Base-by-base conservation (phyloP, 2,888 invertebrate genomes). In the Galerucella nymphaeae region DNA sequence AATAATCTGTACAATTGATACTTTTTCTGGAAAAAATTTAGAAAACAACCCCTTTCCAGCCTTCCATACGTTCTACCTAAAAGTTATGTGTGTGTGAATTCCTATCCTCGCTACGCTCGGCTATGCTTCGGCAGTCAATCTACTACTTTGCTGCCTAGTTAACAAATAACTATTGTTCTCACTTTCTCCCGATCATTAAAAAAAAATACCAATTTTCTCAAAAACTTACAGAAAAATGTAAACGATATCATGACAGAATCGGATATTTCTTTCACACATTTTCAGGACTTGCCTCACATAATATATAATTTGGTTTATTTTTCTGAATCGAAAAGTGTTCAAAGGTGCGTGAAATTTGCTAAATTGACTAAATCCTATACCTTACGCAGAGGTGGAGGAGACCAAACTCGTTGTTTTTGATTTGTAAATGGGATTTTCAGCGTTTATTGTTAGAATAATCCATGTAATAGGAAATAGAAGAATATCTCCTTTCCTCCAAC, bases 341-440 rank as follows among this genome's bases (percentile, higher is more conserved):
- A 53, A 61, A 66, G 66, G 66, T 71, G 71, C 71, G 66, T 71
- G 66, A 71, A 71, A 71, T 65, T 66, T 65, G 71, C 66, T 62
- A 53, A 62, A 66, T 66, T 66, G 66, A 53, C 71, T 66, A 61
- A 71, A 71, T 66, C 45, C 66, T 20, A 53, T 30, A 42, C n/a
- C 57, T 9, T 30, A 23, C 50, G 50, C 64, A n/a, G n/a, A 9
- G 64, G 50, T 64, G 50, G 20, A 58, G 9, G 55, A 30, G 30
- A 57, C 66, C 16, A 30, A 64, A 64, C 50, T 50, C 48, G 64
- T 64, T 50, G 50, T 64, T 64, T 64, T 64, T 50, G 64, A 64
- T 48, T 64, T 30, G 3, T 30, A 30, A 30, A 30, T 30, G 23
- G 23, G 4, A 30, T 30, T 30, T 23, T 30, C 3, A 30, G 23